Percentiles rank a stretch among this genome's conserved stretches.
Evolutionary conservation across 2,113 vertebrate genomes (phyloP).

Genomic region (Hyaena hyaena): DNA sequence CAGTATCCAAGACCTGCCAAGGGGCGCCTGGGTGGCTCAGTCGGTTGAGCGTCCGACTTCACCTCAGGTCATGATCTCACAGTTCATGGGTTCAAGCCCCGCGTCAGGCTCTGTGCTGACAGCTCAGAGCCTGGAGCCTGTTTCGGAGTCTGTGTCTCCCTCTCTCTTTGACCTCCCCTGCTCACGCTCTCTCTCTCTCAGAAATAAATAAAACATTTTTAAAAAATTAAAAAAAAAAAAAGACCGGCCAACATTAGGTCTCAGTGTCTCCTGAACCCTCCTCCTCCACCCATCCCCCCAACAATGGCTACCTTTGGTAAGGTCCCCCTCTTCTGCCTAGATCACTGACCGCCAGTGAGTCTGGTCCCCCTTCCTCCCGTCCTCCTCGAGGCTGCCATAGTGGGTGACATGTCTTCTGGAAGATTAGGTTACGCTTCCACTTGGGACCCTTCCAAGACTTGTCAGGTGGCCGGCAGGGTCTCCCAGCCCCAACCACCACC

Average conservation of each 20-base stretch:
- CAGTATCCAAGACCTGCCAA: background rate
- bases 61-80: too few relatives aligned
- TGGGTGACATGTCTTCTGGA: background rate
- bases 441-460: background rate
- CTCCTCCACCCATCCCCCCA: background rate
- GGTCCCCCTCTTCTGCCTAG: background rate
- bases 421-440: background rate
- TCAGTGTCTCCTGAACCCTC: background rate
- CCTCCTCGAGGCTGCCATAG: background rate
- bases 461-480: background rate
- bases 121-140: too few relatives aligned
- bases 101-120: too few relatives aligned
- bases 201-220: too few relatives aligned
- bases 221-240: too few relatives aligned
- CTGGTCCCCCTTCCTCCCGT: background rate
- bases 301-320: background rate
- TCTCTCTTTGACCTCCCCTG: too few relatives aligned
- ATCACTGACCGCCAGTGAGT: background rate
- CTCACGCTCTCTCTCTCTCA: too few relatives aligned
- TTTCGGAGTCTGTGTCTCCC: too few relatives aligned
- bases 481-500: background rate
- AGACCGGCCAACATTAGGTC: background rate
- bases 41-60: too few relatives aligned
- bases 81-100: too few relatives aligned
- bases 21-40: too few relatives aligned